Conservation (phyloP, 2,888 invertebrate genomes). For the Opisthograptis luteolata region DNA sequence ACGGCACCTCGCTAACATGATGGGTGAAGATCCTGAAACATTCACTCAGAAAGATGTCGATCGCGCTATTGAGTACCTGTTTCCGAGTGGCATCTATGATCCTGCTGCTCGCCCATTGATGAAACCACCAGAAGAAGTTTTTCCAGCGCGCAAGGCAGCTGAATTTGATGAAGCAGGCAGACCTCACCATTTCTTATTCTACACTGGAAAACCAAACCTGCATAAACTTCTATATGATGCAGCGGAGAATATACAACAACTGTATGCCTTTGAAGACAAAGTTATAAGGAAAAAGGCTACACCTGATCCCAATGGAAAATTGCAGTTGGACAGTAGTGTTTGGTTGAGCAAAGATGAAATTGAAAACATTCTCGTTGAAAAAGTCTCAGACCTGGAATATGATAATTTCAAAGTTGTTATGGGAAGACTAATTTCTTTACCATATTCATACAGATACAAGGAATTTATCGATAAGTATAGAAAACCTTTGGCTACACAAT, state of each 20-base stretch:
- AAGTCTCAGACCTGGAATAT: constrained; percentile 88
- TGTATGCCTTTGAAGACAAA: constrained; percentile 89
- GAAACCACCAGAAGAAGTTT: constrained; percentile 95
- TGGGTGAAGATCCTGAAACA: constrained; percentile 96
- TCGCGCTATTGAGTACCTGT: constrained; percentile 95
- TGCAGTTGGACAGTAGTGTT: constrained; percentile 66
- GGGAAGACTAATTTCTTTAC: constrained; percentile 88
- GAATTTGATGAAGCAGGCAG: constrained; percentile 96
- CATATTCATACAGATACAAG: constrained; percentile 87
- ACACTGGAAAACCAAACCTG: constrained; percentile 94
- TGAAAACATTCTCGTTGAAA: constrained; percentile 87
- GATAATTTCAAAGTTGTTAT: constrained; percentile 88
- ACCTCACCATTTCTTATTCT: constrained; percentile 96
- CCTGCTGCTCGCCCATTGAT: constrained; percentile 94
- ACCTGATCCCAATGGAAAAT: constrained; percentile 84
- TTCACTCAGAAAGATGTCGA: constrained; percentile 95
- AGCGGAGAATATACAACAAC: constrained; percentile 86
- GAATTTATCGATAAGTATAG: constrained; percentile 90
- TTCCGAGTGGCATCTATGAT: constrained; percentile 96
- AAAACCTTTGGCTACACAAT: constrained; percentile 84
- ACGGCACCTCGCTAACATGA: constrained; percentile 98
- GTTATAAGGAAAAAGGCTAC: constrained; percentile 86
- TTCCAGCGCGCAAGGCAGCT: constrained; percentile 92
- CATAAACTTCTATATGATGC: constrained; percentile 92
- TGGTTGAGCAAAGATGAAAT: constrained; percentile 89